Evolutionary conservation across 1,140 invertebrate species (phyloP), one percentile per base, ranked within the genome.

Genomic region (Leptestheria dahalacensis): DNA sequence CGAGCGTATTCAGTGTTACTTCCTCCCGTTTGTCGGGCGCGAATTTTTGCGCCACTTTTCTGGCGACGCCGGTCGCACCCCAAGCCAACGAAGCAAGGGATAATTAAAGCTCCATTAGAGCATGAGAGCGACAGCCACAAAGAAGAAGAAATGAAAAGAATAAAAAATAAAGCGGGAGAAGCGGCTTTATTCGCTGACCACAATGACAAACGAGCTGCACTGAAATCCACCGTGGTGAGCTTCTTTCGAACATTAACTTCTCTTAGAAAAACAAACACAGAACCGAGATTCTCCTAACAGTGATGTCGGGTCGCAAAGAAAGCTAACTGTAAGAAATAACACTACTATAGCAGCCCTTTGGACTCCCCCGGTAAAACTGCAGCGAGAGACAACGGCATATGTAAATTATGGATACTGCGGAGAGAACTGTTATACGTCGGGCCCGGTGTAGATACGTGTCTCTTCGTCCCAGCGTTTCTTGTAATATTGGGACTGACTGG

Each of bases 21-120:
- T 41, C 15, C 33, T 41, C 6, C 33, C 33, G 33, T 15, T 41
- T 6, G 6, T 41, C 15, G 33, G 33, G 33, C 33, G 33, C 33
- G 33, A 41, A 41, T 41, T 41, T 41, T 41, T 41, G 33, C 33
- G 33, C 33, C 33, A 41, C 33, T 41, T 41, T n/a, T 41, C 33
- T 41, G 33, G 33, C 33, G 33, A 9, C 33, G 33, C 33, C 33
- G 15, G 33, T 41, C 33, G 6, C 33, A 41, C 33, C 33, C 33
- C 33, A n/a, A 41, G 33, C 33, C 33, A 41, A 41, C 33, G 15
- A 15, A 41, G 33, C 33, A 41, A 29, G 28, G 53, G 53, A 55
- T 55, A 55, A 55, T 55, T 55, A 55, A 55, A 55, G 53, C 26
- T 55, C 53, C 53, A 55, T 55, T 33, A 55, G 53, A 11, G 53